phyloP scores from a whole-genome alignment of 2,113 vertebrate species.

The Zosterops borbonicus region DNA sequence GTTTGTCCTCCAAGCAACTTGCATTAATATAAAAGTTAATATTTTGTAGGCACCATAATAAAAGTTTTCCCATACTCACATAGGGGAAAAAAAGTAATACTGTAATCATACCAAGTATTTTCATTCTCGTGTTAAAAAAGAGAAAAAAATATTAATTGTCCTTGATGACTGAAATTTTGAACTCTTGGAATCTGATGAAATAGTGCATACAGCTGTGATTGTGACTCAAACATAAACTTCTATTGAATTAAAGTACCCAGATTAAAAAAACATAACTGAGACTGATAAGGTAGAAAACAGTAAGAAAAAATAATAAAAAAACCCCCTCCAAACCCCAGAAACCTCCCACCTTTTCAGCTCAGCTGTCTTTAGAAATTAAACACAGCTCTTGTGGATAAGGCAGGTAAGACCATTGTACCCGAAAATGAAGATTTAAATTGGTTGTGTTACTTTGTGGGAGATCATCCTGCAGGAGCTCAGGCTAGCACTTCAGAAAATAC shows the following conservation, averaged over 20 bases:
- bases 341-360: not conserved
- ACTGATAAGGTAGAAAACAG: not conserved
- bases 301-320: not conserved
- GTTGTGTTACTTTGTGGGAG: not conserved
- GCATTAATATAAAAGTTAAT: not conserved
- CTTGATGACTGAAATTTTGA: not conserved
- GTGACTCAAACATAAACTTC: not conserved
- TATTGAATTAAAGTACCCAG: not conserved
- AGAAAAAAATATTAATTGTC: not conserved
- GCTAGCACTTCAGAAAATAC: not conserved
- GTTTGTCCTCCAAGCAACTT: not conserved
- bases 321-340: not conserved
- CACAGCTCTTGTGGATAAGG: not conserved
- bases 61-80: not conserved
- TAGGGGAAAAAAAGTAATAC: too few relatives aligned
- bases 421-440: not conserved
- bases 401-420: not conserved
- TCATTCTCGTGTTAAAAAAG: not conserved
- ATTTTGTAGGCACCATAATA: not conserved
- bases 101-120: not conserved
- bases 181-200: not conserved
- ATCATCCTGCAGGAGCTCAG: not conserved
- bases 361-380: not conserved
- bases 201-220: not conserved
- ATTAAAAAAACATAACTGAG: not conserved